A percentile compares a stretch with the other conserved stretches of the same genome.
These are phyloP conservation scores for Phoxinus dragarum DNA, from an alignment of 2,797 vertebrate genomes.

Conservation along the genomic window DNA sequence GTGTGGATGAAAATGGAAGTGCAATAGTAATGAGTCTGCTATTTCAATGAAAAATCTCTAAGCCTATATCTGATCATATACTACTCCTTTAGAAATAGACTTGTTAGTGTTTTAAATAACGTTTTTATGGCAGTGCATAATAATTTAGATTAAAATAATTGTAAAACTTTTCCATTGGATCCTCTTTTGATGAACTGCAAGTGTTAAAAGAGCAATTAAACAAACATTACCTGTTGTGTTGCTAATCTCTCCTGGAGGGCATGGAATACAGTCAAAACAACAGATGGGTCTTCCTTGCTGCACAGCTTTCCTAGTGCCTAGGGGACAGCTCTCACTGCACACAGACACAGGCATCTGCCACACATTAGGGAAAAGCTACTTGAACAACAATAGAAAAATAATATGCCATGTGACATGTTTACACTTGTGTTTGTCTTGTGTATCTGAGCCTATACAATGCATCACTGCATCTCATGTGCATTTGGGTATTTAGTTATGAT, in stretches of 20 bases:
- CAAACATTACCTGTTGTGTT: constrained; percentile 60
- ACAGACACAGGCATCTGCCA: constrained; percentile 75
- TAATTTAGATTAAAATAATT: neutral
- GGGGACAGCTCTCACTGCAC: constrained; percentile 59
- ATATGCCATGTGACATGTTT: constrained; percentile 52
- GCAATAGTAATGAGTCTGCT: constrained; percentile 12
- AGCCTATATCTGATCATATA: neutral
- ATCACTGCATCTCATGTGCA: constrained; percentile 25
- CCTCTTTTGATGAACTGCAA: neutral
- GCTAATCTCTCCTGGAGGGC: constrained; percentile 63
- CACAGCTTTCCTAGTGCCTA: constrained; percentile 54
- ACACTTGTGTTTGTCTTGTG: constrained; percentile 45
- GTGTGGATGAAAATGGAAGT: constrained; percentile 49
- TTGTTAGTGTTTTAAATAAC: constrained; percentile 24
- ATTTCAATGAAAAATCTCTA: neutral
- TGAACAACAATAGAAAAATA: constrained; percentile 45
- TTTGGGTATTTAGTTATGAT: constrained; percentile 8
- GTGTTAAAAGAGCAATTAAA: constrained; percentile 29
- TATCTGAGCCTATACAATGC: constrained; percentile 20
- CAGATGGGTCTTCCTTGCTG: constrained; percentile 59
- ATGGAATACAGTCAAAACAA: constrained; percentile 62
- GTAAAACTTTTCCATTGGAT: neutral
- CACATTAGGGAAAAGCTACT: constrained; percentile 43
- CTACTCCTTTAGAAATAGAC: neutral
- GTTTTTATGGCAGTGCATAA: constrained; percentile 10